Evolutionary conservation across 2,888 invertebrate genomes (phyloP).

Genomic region (Parnassius smintheus): DNA sequence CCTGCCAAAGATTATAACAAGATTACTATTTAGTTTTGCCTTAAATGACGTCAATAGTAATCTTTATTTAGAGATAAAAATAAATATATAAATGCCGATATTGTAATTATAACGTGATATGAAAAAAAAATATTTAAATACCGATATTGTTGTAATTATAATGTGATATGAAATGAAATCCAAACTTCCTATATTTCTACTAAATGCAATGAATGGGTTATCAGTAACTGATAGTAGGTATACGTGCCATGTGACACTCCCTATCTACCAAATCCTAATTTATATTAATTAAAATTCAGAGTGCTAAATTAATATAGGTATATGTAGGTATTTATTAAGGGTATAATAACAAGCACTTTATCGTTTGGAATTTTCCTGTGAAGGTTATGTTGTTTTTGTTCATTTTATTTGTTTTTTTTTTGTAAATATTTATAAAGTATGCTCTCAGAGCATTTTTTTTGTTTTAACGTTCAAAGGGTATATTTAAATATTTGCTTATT

Average conservation of each 20-base stretch:
- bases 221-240: slow-evolving; percentile 63
- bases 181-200: slow-evolving; percentile 69
- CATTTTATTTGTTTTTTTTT: slow-evolving; percentile 16
- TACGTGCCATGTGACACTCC: slow-evolving; percentile 76
- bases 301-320: slow-evolving; percentile 14
- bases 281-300: slow-evolving; percentile 28
- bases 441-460: slow-evolving; percentile 5
- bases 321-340: slow-evolving; percentile 27
- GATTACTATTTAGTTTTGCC: slow-evolving; percentile 45
- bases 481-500: slow-evolving; percentile 18
- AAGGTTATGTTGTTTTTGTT: slow-evolving; percentile 15
- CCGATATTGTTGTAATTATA: slow-evolving; percentile 44
- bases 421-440: slow-evolving; percentile 24
- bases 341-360: slow-evolving; percentile 14
- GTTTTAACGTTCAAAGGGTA: slow-evolving; percentile 13
- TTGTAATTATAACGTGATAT: slow-evolving; percentile 30
- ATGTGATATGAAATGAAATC: slow-evolving; percentile 49
- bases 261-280: slow-evolving; percentile 62
- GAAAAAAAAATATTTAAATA: slow-evolving; percentile 37
- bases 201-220: slow-evolving; percentile 73
- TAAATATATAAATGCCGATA: slow-evolving; percentile 38
- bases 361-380: slow-evolving; percentile 24
- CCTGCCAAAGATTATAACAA: slow-evolving; percentile 71
- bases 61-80: slow-evolving; percentile 38
- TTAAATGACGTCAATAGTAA: slow-evolving; percentile 61